Conservation (phyloP, 2,888 invertebrate species). For the Silvanus unidentatus region DNA sequence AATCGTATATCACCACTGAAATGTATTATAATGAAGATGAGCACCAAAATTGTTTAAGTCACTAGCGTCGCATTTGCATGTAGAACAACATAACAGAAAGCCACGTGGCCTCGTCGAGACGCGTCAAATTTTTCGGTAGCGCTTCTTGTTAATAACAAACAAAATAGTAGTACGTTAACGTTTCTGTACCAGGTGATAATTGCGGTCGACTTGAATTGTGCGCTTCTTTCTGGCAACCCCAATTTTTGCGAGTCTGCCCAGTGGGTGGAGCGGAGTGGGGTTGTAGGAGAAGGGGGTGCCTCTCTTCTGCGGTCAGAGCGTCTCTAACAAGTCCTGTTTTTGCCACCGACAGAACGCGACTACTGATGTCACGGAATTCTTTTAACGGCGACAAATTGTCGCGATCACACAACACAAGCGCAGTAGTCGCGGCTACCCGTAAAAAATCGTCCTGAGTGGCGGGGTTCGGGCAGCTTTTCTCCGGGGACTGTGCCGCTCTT, state of each 20-base stretch:
- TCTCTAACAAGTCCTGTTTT: conserved; percentile 43
- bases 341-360: conserved; percentile 48
- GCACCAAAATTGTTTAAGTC: conserved; percentile 7
- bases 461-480: conserved; percentile 36
- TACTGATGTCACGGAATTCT: conserved; percentile 49
- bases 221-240: conserved; percentile 50
- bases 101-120: conserved; percentile 27
- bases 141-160: not conserved
- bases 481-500: conserved; percentile 43
- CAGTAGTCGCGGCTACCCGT: conserved; percentile 43
- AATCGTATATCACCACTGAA: conserved; percentile 19
- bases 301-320: conserved; percentile 38
- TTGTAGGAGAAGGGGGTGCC: conserved; percentile 44
- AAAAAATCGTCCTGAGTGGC: conserved; percentile 37
- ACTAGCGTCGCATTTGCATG: conserved; percentile 8
- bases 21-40: conserved; percentile 2
- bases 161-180: conserved; percentile 15
- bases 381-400: conserved; percentile 49
- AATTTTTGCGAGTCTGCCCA: conserved; percentile 52
- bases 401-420: conserved; percentile 47
- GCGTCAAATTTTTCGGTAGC: conserved; percentile 31
- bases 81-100: not conserved
- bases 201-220: conserved; percentile 52
- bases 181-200: conserved; percentile 45
- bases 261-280: conserved; percentile 57